Percentiles rank a stretch among this genome's conserved stretches.
Conservation (phyloP, 2,888 invertebrate genomes). For the Dermolepida albohirtum region DNA sequence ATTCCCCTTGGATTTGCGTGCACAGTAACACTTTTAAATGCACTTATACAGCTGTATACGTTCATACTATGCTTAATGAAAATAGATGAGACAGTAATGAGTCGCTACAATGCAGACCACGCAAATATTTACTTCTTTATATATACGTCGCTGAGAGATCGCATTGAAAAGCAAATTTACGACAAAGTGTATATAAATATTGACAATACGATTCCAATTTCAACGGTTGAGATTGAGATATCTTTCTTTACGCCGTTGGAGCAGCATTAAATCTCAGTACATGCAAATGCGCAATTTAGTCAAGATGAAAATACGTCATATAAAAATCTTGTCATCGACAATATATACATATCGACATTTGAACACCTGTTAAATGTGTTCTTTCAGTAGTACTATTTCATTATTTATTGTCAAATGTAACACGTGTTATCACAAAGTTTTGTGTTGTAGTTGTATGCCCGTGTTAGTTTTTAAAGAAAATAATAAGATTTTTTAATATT, state of each 20-base stretch:
- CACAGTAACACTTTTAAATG: conserved; percentile 44
- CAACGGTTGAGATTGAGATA: conserved; percentile 28
- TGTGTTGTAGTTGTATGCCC: too few species aligned
- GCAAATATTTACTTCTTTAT: conserved; percentile 46
- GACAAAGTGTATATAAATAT: conserved; percentile 27
- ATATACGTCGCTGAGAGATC: conserved; percentile 17
- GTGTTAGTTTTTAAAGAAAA: too few species aligned
- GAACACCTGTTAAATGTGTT: background rate
- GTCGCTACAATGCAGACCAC: conserved; percentile 44
- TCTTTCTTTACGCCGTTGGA: conserved; percentile 9
- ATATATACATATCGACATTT: background rate
- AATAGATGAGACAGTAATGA: conserved; percentile 51
- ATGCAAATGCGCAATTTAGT: conserved; percentile 20
- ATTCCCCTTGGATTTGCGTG: conserved; percentile 44
- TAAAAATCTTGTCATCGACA: conserved; percentile 7
- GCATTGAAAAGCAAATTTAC: conserved; percentile 27
- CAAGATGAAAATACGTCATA: conserved; percentile 3
- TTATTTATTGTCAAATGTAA: too few species aligned
- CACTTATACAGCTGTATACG: conserved; percentile 46
- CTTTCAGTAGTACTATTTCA: too few species aligned
- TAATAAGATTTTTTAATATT: too few species aligned
- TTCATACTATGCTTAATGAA: conserved; percentile 45
- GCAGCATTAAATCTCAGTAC: conserved; percentile 14
- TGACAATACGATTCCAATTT: conserved; percentile 34
- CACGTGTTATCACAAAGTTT: too few species aligned